Percentiles rank a stretch among this genome's conserved stretches.
Conservation (phyloP, 2,113 vertebrate genomes). For the Saimiri boliviensis region DNA sequence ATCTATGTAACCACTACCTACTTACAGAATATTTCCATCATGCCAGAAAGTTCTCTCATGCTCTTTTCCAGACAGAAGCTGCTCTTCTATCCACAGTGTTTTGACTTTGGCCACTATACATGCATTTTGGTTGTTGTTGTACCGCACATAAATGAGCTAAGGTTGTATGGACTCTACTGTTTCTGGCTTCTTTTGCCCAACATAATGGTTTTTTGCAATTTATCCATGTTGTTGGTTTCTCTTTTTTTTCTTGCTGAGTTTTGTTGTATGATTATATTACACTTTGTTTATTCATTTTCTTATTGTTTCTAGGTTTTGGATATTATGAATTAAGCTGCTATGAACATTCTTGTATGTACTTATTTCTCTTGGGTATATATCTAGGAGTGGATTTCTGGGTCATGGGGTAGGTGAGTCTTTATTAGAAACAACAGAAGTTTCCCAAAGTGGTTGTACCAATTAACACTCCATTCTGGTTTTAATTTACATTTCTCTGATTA, state of each 20-base stretch:
- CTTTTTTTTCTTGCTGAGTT: too few relatives aligned
- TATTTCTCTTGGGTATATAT: background rate
- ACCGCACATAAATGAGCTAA: background rate
- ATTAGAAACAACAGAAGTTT: slow-evolving; percentile 36
- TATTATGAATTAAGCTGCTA: too few relatives aligned
- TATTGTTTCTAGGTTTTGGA: too few relatives aligned
- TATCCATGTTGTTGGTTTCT: background rate
- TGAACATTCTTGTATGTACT: too few relatives aligned
- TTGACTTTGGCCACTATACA: background rate
- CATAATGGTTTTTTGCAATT: background rate
- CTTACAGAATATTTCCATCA: background rate
- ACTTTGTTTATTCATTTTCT: too few relatives aligned
- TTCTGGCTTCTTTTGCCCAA: background rate
- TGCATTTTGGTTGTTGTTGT: background rate
- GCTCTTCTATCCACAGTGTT: background rate
- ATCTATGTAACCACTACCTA: background rate
- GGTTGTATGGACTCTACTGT: background rate
- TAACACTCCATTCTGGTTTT: slow-evolving; percentile 36
- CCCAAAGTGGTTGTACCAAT: slow-evolving; percentile 35
- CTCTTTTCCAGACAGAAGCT: background rate
- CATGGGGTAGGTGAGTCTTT: background rate
- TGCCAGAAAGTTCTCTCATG: background rate
- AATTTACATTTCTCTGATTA: slow-evolving; percentile 48
- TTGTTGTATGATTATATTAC: too few relatives aligned
- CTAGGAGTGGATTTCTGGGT: slow-evolving; percentile 38